These are phyloP conservation scores for Diabrotica virgifera DNA, from an alignment of 1,140 invertebrate species.

Conservation along the genomic window DNA sequence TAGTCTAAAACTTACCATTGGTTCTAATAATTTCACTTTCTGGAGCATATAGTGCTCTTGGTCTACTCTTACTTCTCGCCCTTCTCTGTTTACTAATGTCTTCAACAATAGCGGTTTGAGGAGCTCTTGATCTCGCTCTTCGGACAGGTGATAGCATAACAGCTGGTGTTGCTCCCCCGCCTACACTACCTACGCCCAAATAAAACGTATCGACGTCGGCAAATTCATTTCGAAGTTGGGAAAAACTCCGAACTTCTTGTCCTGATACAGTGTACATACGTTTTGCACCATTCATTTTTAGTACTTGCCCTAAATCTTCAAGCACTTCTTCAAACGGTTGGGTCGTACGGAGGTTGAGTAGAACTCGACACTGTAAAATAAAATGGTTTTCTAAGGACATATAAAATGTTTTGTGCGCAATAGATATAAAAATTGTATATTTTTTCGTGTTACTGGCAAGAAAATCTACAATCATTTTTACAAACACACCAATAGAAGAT, in stretches of 20 bases:
- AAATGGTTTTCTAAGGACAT: too few species aligned
- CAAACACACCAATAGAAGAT: too few species aligned
- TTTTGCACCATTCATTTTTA: conserved; percentile 86
- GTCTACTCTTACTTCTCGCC: conserved; percentile 77
- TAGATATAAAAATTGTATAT: too few species aligned
- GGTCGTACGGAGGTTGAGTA: conserved; percentile 86
- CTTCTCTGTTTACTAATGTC: conserved; percentile 57
- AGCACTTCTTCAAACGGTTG: conserved; percentile 95
- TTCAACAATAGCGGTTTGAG: conserved; percentile 53
- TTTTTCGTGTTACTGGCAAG: too few species aligned
- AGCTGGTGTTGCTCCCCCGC: conserved; percentile 47
- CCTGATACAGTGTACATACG: conserved; percentile 87
- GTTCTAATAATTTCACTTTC: conserved; percentile 74
- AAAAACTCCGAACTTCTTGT: conserved; percentile 90
- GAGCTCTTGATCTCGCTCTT: conserved; percentile 66
- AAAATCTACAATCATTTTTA: too few species aligned
- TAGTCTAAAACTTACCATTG: conserved; percentile 54
- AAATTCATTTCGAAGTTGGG: conserved; percentile 86
- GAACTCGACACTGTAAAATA: conserved; percentile 71
- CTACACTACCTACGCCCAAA: conserved; percentile 60
- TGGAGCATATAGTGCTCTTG: conserved; percentile 72
- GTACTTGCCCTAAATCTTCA: conserved; percentile 85
- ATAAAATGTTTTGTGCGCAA: too few species aligned
- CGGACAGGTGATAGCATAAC: conserved; percentile 60
- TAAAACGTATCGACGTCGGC: conserved; percentile 89